Base-by-base conservation (phyloP, 2,797 vertebrate genomes). In the Lutjanus argentimaculatus region DNA sequence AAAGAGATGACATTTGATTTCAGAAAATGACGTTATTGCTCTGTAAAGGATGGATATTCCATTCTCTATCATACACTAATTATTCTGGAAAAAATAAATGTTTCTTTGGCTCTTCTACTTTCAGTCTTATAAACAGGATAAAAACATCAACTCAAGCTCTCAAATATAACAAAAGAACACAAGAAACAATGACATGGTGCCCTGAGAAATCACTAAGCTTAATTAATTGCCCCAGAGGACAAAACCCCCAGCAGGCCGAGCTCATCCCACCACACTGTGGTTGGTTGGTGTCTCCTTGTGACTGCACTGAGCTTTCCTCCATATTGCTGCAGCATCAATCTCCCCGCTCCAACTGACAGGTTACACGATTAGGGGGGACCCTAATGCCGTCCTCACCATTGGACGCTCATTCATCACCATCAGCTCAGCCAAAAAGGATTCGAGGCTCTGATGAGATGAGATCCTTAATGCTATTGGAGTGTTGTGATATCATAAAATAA, bases 341-440 rank as follows among this genome's bases (percentile, higher is more conserved):
- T 92, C 84, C 63, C 80, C 21, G 67, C 22, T 79, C 42, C 81
- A 30, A 82, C 83, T 92, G 93, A 93, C 91, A 91, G 88, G 77
- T 94, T 91, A 95, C 91, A 79, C 36, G 86, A 94, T 95, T 95
- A 95, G 81, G 49, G 55, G 21, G 76, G 56, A 87, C 77, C 89
- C 80, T 91, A 90, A 93, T 87, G 85, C 46, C 70, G 77, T 93
- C 91, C 84, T 83, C 88, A 68, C 88, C 78, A 67, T 80, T 45
- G 19, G 85, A 84, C 43, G 6, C 89, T 85, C 93, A 86, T 95
- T 79, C 88, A 93, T 95, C 94, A 91, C 86, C 83, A 90, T 92
- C 79, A 71, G 68, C 73, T 84, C 52, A 42, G 74, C 43, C 61
- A 15, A 55, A 68, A 63, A 78, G 67, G 57, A 71, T 69, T 66